Base-by-base conservation (phyloP, 1,140 invertebrate species). In the Drosophila kanapiae region DNA sequence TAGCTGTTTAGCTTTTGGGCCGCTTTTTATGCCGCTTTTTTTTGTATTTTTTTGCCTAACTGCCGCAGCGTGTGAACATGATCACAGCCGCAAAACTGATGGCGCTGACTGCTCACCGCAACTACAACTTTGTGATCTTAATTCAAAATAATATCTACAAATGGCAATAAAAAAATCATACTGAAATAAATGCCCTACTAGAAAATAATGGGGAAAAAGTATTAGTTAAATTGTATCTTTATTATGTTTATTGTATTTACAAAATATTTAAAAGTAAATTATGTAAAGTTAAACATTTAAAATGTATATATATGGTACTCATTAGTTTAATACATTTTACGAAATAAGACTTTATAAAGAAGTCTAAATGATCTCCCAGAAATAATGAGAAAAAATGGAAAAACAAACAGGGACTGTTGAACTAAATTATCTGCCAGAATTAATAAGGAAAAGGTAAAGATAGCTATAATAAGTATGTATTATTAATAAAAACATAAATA, bases 21-120 rank as follows among this genome's bases (percentile, higher is more conserved):
- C 35, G 38, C n/a, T 31, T 72, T 54, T 64, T 51, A 18, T 38
- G 6, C 23, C 13, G 6, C 13, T 13, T 35, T 45, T 16, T 2
- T 2, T 9, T 37, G 11, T 23, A 18, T 45, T 43, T 53, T 54
- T 56, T 38, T 38, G 7, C 35, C 53, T 56, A 38, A 64, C 18
- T n/a, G 38, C 23, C 65, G 59, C 51, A 54, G 65, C 82, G 62
- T 86, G 75, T 74, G 83, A 86, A 86, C 83, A 87, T 83, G 80
- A 86, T 80, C 31, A 43, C 76, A 61, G 76, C 83, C 83, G 67
- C 79, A 87, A 86, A 71, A 78, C 53, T 16, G 70, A 59, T 37
- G 54, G 54, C 35, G 54, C 54, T 57, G 54, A 35, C 54, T 59
- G 60, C 40, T 64, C 23, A 82, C 80, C 81, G 54, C 80, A 78